Evolutionary conservation across 2,888 invertebrate genomes (phyloP), one percentile per base, ranked within the genome.

Genomic region (Rutpela maculata): DNA sequence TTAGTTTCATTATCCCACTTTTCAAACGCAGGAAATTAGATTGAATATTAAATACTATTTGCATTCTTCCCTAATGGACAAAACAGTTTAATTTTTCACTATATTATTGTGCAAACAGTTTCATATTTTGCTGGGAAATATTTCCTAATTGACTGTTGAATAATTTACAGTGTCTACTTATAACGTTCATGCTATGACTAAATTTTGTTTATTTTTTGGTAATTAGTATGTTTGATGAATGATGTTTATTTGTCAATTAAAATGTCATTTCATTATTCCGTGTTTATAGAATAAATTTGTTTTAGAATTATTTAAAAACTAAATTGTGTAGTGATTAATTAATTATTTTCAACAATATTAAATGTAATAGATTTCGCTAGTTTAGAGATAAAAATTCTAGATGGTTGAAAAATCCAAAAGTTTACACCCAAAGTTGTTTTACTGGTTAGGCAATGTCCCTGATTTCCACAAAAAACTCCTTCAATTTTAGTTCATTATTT

Each of bases 21-120:
- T 60, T 60, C 31, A 12, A 26, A 22, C 26, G 22, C 60, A 60
- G 60, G 60, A 50, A 50, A 50, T 50, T 22, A n/a, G 60, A 12
- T 31, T 60, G 26, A 60, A 60, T 60, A 26, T 60, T 60, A 31
- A 60, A 26, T 26, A 60, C 6, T 17, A n/a, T 50, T 60, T 60
- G 15, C 26, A 26, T 60, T 26, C 22, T 31, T 60, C 0, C 15
- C 15, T 26, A 60, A 60, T 31, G 15, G n/a, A 60, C 22, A 60
- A 60, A 22, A 26, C 4, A 60, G 60, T 31, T 22, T n/a, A n/a
- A 60, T 22, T 22, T 60, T 26, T 7, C 18, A 12, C 15, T 26
- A 26, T 31, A 31, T 60, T 60, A n/a, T 11, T 19, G 60, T 26
- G 60, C 60, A 60, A 60, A 60, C 60, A 60, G 12, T 59, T 12